Conservation (phyloP, 2,797 vertebrate species). For the Macroramphosus scolopax region DNA sequence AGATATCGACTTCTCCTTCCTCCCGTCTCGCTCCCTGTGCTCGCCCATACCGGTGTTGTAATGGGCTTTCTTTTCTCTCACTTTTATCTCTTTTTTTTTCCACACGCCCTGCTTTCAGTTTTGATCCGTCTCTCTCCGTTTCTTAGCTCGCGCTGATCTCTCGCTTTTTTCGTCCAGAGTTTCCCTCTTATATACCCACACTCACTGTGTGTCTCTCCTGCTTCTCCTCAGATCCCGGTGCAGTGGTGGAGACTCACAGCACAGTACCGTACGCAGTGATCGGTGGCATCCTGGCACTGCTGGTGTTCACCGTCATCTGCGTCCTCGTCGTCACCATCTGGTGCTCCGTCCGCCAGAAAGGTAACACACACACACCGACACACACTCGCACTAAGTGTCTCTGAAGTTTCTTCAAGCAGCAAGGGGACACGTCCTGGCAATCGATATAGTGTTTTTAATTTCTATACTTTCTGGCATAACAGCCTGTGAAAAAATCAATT, state of each 20-base stretch:
- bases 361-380: constrained; percentile 61
- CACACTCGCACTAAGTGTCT: no score
- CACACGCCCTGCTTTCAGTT: constrained; percentile 23
- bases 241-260: constrained; percentile 88
- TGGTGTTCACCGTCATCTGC: constrained; percentile 91
- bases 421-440: constrained; percentile 8
- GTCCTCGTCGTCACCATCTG: constrained; percentile 91
- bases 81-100: constrained; percentile 15
- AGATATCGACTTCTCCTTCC: constrained; percentile 58
- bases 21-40: no score
- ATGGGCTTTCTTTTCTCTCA: constrained; percentile 25
- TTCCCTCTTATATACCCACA: constrained; percentile 16
- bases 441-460: constrained; percentile 28
- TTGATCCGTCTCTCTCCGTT: constrained; percentile 26
- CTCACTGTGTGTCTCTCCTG: constrained; percentile 27
- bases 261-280: constrained; percentile 89
- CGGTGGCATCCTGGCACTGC: constrained; percentile 87
- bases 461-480: no score
- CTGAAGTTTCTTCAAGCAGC: constrained; percentile 7
- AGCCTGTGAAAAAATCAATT: no score
- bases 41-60: constrained; percentile 24
- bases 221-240: constrained; percentile 82
- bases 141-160: constrained; percentile 21
- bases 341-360: constrained; percentile 93
- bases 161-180: constrained; percentile 22